Evolutionary conservation across 2,888 invertebrate species (phyloP), one percentile per base, ranked within the genome.

Genomic region (Cyclophora albipunctata): DNA sequence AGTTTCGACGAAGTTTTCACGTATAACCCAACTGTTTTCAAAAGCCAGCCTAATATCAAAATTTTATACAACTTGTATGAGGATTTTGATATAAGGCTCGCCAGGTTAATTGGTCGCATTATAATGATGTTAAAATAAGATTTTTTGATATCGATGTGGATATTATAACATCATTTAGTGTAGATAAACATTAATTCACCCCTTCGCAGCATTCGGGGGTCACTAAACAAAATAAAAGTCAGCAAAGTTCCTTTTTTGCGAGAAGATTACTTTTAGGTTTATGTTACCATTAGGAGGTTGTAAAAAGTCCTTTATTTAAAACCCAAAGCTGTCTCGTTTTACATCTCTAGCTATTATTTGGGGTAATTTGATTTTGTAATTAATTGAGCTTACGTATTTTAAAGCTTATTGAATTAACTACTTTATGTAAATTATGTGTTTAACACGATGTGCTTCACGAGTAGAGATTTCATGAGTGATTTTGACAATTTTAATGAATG

Each of bases 211-310:
- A 50, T 40, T 41, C 34, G 34, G 43, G 40, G 47, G 41, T 50
- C 46, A 47, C 40, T 46, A 42, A 46, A 50, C 50, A 43, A 44
- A 50, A 50, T 46, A 49, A 43, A 44, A 44, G 41, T 48, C 44
- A 34, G 41, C n/a, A 6, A 35, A 37, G 47, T 47, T 45, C 34
- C 46, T 50, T 45, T 43, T 47, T 50, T 47, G 35, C 43, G 45
- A 47, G 45, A 45, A 45, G 35, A 47, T 50, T 47, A 50, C 45
- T 47, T 50, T 50, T 46, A 50, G 45, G 50, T 50, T 50, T 45
- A 50, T 47, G 40, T 7, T 40, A 50, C 43, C 43, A 46, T 50
- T 46, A 50, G 46, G 46, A 46, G n/a, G 50, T 43, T 43, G 46
- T 50, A 45, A 46, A 50, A 50, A 45, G 44, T 44, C 46, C 45